These are phyloP conservation scores for Galeopsomyia nigrocyanea DNA, from an alignment of 2,888 invertebrate species.

Conservation along the genomic window DNA sequence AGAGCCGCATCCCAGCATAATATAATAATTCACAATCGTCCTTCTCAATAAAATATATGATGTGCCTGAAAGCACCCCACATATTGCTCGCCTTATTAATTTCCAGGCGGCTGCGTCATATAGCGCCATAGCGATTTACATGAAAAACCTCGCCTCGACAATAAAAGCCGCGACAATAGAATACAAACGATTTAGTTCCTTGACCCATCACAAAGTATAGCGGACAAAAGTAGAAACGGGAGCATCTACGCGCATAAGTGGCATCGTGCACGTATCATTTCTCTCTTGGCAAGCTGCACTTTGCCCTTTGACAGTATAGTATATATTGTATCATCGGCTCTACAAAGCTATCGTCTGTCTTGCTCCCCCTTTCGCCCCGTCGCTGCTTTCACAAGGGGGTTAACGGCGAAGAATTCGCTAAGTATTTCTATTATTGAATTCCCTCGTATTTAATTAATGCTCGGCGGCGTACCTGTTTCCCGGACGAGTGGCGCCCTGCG, in stretches of 20 bases:
- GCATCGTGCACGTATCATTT: conserved; percentile 37
- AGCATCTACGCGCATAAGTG: conserved; percentile 19
- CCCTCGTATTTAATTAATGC: conserved; percentile 48
- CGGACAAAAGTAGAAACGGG: conserved; percentile 33
- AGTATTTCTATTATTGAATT: conserved; percentile 50
- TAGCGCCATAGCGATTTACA: conserved; percentile 37
- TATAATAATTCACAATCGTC: conserved; percentile 29
- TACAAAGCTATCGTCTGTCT: conserved; percentile 1
- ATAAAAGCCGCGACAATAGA: not conserved
- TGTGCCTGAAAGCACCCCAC: not conserved
- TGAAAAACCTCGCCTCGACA: conserved; percentile 37
- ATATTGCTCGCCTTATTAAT: conserved; percentile 38
- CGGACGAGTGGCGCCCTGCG: conserved; percentile 18
- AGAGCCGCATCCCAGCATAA: not conserved
- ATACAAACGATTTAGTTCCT: conserved; percentile 7
- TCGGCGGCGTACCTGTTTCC: conserved; percentile 15
- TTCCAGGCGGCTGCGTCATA: conserved; percentile 29
- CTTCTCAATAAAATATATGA: not conserved
- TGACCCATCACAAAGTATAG: conserved; percentile 1
- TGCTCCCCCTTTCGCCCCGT: conserved; percentile 17
- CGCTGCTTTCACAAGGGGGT: conserved; percentile 13
- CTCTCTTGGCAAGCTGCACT: conserved; percentile 21
- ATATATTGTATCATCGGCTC: conserved; percentile 14
- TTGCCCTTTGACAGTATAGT: conserved; percentile 21
- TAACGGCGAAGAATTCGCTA: conserved; percentile 39